A percentile compares a stretch with the other conserved stretches of the same genome.
phyloP scores from a whole-genome alignment of 2,888 invertebrate species.

The Yponomeuta cagnagella region DNA sequence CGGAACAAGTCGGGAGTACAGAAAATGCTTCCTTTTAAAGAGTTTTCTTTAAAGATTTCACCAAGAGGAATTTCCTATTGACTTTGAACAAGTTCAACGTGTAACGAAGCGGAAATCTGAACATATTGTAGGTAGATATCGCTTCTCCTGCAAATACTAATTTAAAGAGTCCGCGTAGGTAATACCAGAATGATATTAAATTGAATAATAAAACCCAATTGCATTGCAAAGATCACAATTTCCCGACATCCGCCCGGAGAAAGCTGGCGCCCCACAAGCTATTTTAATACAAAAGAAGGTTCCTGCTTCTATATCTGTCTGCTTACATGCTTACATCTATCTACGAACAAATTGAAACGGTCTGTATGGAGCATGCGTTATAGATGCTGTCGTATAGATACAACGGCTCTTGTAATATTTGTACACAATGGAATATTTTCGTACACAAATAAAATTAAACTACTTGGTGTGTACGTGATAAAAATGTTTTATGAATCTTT shows the following conservation, averaged over 20 bases:
- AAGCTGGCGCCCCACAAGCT: slow-evolving; percentile 18
- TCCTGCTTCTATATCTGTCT: not conserved
- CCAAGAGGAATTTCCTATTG: no score
- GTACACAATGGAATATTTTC: slow-evolving; percentile 20
- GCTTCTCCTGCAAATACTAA: slow-evolving; percentile 52
- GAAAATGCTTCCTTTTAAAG: no score
- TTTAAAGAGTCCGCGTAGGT: slow-evolving; percentile 64
- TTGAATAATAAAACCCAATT: slow-evolving; percentile 46
- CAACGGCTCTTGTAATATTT: slow-evolving; percentile 20
- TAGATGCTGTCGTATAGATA: slow-evolving; percentile 16
- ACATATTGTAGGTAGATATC: not conserved
- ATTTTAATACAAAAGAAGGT: slow-evolving; percentile 14
- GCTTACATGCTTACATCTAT: not conserved
- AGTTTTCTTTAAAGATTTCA: no score
- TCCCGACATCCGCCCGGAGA: slow-evolving; percentile 32
- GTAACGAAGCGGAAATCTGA: no score
- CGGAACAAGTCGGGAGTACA: no score
- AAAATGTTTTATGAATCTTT: slow-evolving; percentile 15
- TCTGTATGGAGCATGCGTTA: slow-evolving; percentile 15
- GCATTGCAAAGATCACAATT: slow-evolving; percentile 68
- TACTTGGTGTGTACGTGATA: not conserved
- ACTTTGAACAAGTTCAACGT: no score
- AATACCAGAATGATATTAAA: slow-evolving; percentile 58
- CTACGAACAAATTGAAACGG: slow-evolving; percentile 11
- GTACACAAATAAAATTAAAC: slow-evolving; percentile 15